Base-by-base conservation (phyloP, 2,888 invertebrate genomes). In the Diplolepis rosae region DNA sequence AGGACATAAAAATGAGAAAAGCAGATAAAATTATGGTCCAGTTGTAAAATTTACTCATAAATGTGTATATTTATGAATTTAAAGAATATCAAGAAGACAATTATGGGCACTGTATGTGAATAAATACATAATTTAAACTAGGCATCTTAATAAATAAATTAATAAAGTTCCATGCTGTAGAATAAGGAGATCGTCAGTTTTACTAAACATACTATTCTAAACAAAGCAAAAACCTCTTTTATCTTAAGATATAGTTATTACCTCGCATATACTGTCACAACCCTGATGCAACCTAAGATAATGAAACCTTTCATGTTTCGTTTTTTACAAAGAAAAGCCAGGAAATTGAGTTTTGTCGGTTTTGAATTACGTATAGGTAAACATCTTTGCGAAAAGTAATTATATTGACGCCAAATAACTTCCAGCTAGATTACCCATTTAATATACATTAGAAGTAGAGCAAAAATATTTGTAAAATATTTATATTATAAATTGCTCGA, bases 261-360 rank as follows among this genome's bases (percentile, higher is more conserved):
- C 22, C 39, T 22, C n/a, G n/a, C 35, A 7, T 24, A n/a, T 35
- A 39, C 35, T 27, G 11, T 39, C 32, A 61, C 18, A n/a, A n/a
- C 22, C 35, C 7, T 35, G 56, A 35, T 56, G 35, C 24, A 24
- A 61, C 24, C 61, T 24, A 24, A 39, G 22, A n/a, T 61, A 61
- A 61, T 39, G 61, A 61, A 61, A n/a, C n/a, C n/a, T 61, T 61
- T 39, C 22, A 11, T 9, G 24, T 24, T 24, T 39, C n/a, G n/a
- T n/a, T 22, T 22, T 24, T 22, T n/a, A 32, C 6, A 13, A 56
- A 13, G 4, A 61, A 61, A 61, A 61, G 24, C 9, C 9, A n/a
- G 13, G 4, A 42, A 27, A 24, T 27, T n/a, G 6, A 42, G n/a
- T 27, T 39, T 42, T 61, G 27, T 61, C 27, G 61, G 24, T 61